A percentile compares a stretch with the other conserved stretches of the same genome.
Conservation (phyloP, 1,140 invertebrate genomes). For the Rhyzopertha dominica region DNA sequence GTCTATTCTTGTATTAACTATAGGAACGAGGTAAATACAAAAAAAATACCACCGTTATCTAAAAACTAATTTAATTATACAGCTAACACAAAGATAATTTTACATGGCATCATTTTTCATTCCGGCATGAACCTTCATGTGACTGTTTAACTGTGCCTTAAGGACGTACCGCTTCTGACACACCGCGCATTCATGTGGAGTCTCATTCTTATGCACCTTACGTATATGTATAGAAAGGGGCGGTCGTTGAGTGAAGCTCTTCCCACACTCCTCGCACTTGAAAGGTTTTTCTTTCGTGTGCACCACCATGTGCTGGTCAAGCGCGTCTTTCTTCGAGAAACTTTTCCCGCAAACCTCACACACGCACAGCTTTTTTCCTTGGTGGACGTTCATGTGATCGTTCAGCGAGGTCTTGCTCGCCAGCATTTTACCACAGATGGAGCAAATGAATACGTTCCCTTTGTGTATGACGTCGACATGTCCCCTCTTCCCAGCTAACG, state of each 20-base stretch:
- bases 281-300: slow-evolving; percentile 44
- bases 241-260: slow-evolving; percentile 64
- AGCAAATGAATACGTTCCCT: slow-evolving; percentile 33
- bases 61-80: no score
- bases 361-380: slow-evolving; percentile 63
- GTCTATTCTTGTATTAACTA: no score
- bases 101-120: no score
- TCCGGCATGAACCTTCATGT: slow-evolving; percentile 51
- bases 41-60: no score
- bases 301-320: slow-evolving; percentile 40
- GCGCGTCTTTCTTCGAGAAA: slow-evolving; percentile 56
- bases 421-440: slow-evolving; percentile 42
- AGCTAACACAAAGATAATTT: no score
- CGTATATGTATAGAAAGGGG: slow-evolving; percentile 60
- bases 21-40: no score
- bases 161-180: slow-evolving; percentile 50
- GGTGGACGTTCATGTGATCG: slow-evolving; percentile 63
- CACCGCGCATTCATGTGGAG: slow-evolving; percentile 42
- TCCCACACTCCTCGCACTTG: slow-evolving; percentile 50
- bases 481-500: slow-evolving; percentile 9
- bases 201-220: slow-evolving; percentile 40
- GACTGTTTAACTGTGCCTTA: slow-evolving; percentile 53
- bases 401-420: slow-evolving; percentile 10
- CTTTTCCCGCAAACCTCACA: slow-evolving; percentile 66
- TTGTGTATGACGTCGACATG: slow-evolving; percentile 18